phyloP scores from a whole-genome alignment of 2,113 vertebrate species.

The Xenopus tropicalis region UCB_Xtro_10.0 CM004450.2:87266501-87267000 shows the following conservation, averaged over 20 bases:
- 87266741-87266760: constrained; percentile 93
- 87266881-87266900: constrained; percentile 83
- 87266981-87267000: constrained; percentile 90
- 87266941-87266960: constrained; percentile 93
- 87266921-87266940: constrained; percentile 96
- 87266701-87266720: constrained; percentile 89
- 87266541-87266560: constrained; percentile 84
- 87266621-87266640: constrained; percentile 84
- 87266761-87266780: constrained; percentile 98
- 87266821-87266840: constrained; percentile 94
- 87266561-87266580: constrained; percentile 87
- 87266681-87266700: constrained; percentile 83
- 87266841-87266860: constrained; percentile 74
- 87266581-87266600: constrained; percentile 78
- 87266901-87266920: constrained; percentile 95
- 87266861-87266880: constrained; percentile 57
- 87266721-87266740: constrained; percentile 98
- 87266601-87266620: constrained; percentile 89
- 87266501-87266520: constrained; percentile 76
- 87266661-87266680: constrained; percentile 80
- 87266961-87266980: constrained; percentile 96
- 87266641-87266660: constrained; percentile 84
- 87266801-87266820: constrained; percentile 87
- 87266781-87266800: constrained; percentile 96
- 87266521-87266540: constrained; percentile 85